A percentile compares a stretch with the other conserved stretches of the same genome.
phyloP scores from a whole-genome alignment of 2,113 vertebrate genomes.

The Etheostoma cragini region DNA sequence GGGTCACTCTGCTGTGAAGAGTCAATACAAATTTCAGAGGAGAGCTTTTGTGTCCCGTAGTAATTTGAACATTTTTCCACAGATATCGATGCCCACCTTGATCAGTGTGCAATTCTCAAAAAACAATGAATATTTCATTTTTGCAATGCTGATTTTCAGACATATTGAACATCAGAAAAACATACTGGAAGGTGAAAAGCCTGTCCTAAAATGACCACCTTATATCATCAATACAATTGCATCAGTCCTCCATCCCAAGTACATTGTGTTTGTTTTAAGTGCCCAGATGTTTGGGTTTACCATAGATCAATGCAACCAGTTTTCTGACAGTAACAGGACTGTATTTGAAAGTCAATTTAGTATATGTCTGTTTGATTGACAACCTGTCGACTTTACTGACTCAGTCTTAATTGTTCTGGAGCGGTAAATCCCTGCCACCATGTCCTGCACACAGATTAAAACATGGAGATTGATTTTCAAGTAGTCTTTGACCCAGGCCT shows the following conservation, averaged over 20 bases:
- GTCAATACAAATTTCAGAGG: background rate
- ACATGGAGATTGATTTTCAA: slow-evolving; percentile 59
- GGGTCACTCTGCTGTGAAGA: background rate
- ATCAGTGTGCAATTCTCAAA: background rate
- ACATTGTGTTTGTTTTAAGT: slow-evolving; percentile 2
- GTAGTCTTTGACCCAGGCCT: slow-evolving; percentile 52
- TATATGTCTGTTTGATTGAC: slow-evolving; percentile 55
- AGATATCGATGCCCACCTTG: background rate
- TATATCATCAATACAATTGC: background rate
- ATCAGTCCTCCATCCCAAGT: background rate
- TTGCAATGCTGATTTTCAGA: background rate
- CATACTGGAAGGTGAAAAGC: background rate
- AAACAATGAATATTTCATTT: background rate
- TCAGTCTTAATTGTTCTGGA: slow-evolving; percentile 53
- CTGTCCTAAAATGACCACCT: background rate
- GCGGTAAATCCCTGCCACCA: slow-evolving; percentile 50
- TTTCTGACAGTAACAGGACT: slow-evolving; percentile 41
- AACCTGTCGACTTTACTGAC: slow-evolving; percentile 46
- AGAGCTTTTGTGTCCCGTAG: background rate
- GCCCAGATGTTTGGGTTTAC: background rate
- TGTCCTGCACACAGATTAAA: slow-evolving; percentile 53
- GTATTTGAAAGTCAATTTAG: slow-evolving; percentile 39
- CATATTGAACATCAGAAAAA: slow-evolving; percentile 7
- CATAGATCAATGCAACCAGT: slow-evolving; percentile 37
- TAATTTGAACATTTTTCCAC: background rate